Evolutionary conservation across 1,140 invertebrate species (phyloP).

Genomic region (Lepidurus arcticus): DNA sequence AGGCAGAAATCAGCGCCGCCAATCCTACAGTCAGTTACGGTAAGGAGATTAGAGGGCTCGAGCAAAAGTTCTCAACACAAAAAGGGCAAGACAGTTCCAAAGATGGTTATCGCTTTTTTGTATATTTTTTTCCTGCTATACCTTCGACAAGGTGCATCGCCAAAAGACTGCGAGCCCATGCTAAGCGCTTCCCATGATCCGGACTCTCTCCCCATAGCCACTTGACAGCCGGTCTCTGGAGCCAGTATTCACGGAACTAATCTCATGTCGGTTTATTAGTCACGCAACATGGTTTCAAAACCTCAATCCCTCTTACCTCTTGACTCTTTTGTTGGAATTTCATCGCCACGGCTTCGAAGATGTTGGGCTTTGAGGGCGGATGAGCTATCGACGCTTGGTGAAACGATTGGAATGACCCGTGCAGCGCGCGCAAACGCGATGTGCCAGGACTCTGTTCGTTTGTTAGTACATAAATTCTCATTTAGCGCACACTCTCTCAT

Average conservation of each 20-base stretch:
- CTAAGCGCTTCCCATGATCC: constrained; percentile 20
- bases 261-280: constrained; percentile 15
- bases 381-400: background rate
- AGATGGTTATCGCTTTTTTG: background rate
- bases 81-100: background rate
- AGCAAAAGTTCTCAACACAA: background rate
- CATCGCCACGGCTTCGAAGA: background rate
- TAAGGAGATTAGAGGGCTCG: background rate
- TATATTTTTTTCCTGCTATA: background rate
- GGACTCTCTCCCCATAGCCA: constrained; percentile 6
- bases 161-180: constrained; percentile 16
- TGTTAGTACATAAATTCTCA: too few relatives aligned
- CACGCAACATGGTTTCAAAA: background rate
- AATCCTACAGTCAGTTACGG: constrained; percentile 42
- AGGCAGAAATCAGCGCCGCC: constrained; percentile 58
- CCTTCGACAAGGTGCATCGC: background rate
- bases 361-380: background rate
- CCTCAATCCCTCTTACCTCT: background rate
- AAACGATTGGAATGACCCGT: background rate
- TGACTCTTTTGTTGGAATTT: constrained; percentile 9
- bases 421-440: background rate
- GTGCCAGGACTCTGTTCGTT: background rate
- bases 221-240: constrained; percentile 10
- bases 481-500: too few relatives aligned
- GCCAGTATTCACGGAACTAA: constrained; percentile 21